Conservation (phyloP, 1,140 invertebrate genomes). For the Hestina assimilis region DNA sequence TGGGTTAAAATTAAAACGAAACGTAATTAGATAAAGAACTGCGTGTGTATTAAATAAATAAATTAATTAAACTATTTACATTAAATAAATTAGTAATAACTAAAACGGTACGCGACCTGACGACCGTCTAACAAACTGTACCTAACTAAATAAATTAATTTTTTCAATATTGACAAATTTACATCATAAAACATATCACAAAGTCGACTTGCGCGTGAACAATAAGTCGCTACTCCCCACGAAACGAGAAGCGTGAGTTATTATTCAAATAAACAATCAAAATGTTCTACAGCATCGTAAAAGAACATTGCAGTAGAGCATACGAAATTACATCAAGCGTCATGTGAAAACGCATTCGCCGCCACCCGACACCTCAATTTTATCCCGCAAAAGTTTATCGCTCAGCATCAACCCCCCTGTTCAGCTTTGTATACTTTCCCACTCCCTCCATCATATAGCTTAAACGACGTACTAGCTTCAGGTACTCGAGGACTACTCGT, state of each 20-base stretch:
- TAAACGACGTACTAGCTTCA: constrained; percentile 54
- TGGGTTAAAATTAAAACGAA: constrained; percentile 23
- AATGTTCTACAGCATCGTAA: constrained; percentile 27
- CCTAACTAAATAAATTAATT: constrained; percentile 22
- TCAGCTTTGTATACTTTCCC: constrained; percentile 44
- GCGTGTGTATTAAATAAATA: constrained; percentile 62
- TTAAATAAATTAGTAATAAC: constrained; percentile 49
- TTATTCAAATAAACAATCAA: constrained; percentile 53
- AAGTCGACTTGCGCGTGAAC: constrained; percentile 43
- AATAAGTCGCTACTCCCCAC: constrained; percentile 68
- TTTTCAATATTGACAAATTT: constrained; percentile 27
- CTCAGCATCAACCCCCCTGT: constrained; percentile 58
- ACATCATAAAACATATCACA: constrained; percentile 42
- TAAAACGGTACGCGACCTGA: constrained; percentile 30
- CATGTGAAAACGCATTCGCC: constrained; percentile 42
- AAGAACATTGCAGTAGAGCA: constrained; percentile 29
- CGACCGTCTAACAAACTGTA: constrained; percentile 32
- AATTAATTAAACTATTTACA: constrained; percentile 55
- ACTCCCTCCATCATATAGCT: constrained; percentile 50
- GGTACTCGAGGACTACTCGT: constrained; percentile 70
- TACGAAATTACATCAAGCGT: constrained; percentile 39
- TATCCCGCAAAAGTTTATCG: constrained; percentile 29
- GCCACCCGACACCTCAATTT: constrained; percentile 50
- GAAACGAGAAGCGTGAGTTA: constrained; percentile 60
- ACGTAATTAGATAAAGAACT: constrained; percentile 35